Percentiles rank a stretch among this genome's conserved stretches.
Conservation (phyloP, 2,888 invertebrate species). For the Synergus gifuensis region DNA sequence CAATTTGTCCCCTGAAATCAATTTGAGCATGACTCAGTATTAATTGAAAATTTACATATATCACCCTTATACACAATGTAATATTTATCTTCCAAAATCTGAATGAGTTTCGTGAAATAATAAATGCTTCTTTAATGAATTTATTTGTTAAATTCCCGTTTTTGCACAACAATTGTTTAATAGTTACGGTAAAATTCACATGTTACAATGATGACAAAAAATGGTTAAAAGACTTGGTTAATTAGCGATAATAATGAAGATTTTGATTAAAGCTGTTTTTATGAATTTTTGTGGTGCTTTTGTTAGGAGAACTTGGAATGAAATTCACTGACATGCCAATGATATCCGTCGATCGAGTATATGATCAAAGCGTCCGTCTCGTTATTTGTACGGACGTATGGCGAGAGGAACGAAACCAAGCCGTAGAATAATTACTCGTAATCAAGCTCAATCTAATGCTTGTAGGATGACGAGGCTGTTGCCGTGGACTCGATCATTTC, state of each 20-base stretch:
- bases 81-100: too few relatives aligned
- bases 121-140: too few relatives aligned
- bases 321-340: slow-evolving; percentile 44
- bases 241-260: neutral
- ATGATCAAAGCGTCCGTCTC: slow-evolving; percentile 67
- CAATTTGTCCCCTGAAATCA: neutral
- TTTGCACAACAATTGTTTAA: too few relatives aligned
- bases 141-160: too few relatives aligned
- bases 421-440: slow-evolving; percentile 75
- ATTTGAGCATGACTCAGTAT: neutral
- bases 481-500: slow-evolving; percentile 48
- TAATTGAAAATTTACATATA: neutral
- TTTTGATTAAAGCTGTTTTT: neutral
- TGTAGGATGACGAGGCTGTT: slow-evolving; percentile 67
- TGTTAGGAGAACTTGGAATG: neutral
- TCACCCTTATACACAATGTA: too few relatives aligned
- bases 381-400: slow-evolving; percentile 55
- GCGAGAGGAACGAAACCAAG: slow-evolving; percentile 64
- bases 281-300: neutral
- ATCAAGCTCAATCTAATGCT: slow-evolving; percentile 76
- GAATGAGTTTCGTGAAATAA: too few relatives aligned
- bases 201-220: neutral
- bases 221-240: neutral
- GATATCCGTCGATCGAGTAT: slow-evolving; percentile 62
- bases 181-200: neutral